Conservation (phyloP, 2,888 invertebrate species). For the Spilosoma lubricipeda region DNA sequence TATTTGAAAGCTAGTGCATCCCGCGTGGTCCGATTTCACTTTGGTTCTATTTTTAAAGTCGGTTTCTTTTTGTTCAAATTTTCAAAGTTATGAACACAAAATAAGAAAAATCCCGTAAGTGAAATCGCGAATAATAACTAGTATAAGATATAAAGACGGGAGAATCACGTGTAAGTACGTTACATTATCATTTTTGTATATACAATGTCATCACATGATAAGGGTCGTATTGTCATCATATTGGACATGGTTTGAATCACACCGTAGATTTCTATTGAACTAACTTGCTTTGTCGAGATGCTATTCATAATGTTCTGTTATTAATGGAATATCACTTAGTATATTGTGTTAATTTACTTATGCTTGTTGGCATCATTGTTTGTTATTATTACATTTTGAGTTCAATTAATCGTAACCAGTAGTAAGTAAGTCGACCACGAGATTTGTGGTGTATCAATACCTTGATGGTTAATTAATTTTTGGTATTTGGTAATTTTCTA, state of each 20-base stretch:
- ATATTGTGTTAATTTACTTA: neutral
- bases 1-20: too few species aligned
- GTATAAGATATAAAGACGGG: neutral
- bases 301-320: slow-evolving; percentile 30
- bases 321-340: slow-evolving; percentile 15
- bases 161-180: neutral
- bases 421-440: too few species aligned
- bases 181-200: slow-evolving; percentile 33
- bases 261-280: slow-evolving; percentile 35
- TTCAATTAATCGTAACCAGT: too few species aligned
- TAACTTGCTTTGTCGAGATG: slow-evolving; percentile 31
- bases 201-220: slow-evolving; percentile 30
- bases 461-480: too few species aligned
- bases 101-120: neutral
- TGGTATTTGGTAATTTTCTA: too few species aligned
- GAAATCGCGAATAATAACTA: neutral
- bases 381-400: neutral
- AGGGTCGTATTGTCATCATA: slow-evolving; percentile 48
- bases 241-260: slow-evolving; percentile 49
- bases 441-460: too few species aligned
- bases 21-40: too few species aligned
- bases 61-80: too few species aligned
- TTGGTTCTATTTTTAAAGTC: too few species aligned
- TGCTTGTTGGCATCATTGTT: neutral
- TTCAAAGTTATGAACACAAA: too few species aligned